Base-by-base conservation (phyloP, 2,797 vertebrate genomes). In the Columba guinea region DNA sequence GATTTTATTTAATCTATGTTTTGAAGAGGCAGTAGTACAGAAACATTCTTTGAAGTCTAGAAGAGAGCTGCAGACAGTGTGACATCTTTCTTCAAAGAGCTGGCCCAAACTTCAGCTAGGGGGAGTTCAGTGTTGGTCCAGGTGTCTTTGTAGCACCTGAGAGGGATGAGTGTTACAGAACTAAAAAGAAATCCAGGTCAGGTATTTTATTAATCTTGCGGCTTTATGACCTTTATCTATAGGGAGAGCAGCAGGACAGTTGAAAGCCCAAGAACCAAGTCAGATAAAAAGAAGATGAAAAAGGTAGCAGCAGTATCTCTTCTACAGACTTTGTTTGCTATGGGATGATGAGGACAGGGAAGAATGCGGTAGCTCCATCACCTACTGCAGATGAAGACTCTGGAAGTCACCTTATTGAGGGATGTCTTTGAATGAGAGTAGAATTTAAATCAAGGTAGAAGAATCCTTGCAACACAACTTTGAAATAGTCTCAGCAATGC, bases 141-240 rank as follows among this genome's bases (percentile, higher is more conserved):
- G 55, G 10, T 48, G 11, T 80, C 10, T n/a, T 30, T 10, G 32
- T 46, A 44, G 58, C 27, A 35, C 20, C 35, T 19, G 22, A 35
- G 28, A 23, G 44, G 10, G 41, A 11, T 1, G 1, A n/a, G 27
- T 10, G 2, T 32, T 44, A 27, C 1, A 53, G 41, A 39, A 81
- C 35, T 10, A 2, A 9, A 32, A 65, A 19, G 5, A 79, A 52
- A 37, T 37, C 1, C 0, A 9, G 35, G 9, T 53, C 9, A 12
- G 35, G 17, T 11, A 11, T 0, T 62, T 51, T 17, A 24, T 67
- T 86, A 0, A 21, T 65, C 16, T 34, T 3, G 2, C 28, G 18
- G 10, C 23, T 82, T 10, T 2, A 1, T 28, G 18, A 59, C 13
- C 3, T 67, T 59, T 10, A 1, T 24, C 3, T 58, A 0, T 4